These are phyloP conservation scores for Philopedon plagiatum DNA, from an alignment of 2,888 invertebrate species.

Conservation along the genomic window DNA sequence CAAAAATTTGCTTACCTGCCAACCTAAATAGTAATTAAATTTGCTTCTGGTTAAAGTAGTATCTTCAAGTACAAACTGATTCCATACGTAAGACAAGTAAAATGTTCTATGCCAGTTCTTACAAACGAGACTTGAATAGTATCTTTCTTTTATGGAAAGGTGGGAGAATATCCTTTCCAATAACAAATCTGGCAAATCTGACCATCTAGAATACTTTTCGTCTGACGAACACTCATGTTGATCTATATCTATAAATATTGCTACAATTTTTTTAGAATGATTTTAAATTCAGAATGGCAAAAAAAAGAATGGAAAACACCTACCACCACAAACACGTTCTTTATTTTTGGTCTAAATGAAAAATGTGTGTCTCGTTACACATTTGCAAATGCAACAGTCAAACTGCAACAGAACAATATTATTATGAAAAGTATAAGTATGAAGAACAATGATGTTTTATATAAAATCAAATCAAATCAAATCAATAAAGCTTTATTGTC, in stretches of 20 bases:
- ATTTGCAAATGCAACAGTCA: constrained; percentile 21
- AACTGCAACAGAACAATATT: constrained; percentile 42
- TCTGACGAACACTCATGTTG: constrained; percentile 62
- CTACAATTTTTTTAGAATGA: constrained; percentile 52
- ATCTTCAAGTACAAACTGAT: constrained; percentile 80
- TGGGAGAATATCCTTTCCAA: constrained; percentile 81
- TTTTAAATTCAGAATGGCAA: too few relatives aligned
- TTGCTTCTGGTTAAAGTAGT: constrained; percentile 80
- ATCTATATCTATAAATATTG: constrained; percentile 65
- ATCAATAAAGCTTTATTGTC: too few relatives aligned
- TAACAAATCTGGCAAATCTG: constrained; percentile 78
- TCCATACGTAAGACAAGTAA: constrained; percentile 83
- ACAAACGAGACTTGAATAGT: constrained; percentile 82
- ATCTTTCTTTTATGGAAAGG: constrained; percentile 78
- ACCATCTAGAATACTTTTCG: constrained; percentile 75
- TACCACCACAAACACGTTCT: constrained; percentile 43
- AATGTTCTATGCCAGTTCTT: constrained; percentile 79
- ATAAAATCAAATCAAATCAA: too few relatives aligned
- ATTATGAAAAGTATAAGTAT: constrained; percentile 17
- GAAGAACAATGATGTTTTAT: constrained; percentile 20
- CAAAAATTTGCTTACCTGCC: constrained; percentile 72
- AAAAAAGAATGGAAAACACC: constrained; percentile 35
- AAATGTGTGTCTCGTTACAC: constrained; percentile 23
- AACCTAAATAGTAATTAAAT: constrained; percentile 86
- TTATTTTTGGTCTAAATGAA: constrained; percentile 17